phyloP scores from a whole-genome alignment of 2,888 invertebrate genomes.

The Diloba caeruleocephala region DNA sequence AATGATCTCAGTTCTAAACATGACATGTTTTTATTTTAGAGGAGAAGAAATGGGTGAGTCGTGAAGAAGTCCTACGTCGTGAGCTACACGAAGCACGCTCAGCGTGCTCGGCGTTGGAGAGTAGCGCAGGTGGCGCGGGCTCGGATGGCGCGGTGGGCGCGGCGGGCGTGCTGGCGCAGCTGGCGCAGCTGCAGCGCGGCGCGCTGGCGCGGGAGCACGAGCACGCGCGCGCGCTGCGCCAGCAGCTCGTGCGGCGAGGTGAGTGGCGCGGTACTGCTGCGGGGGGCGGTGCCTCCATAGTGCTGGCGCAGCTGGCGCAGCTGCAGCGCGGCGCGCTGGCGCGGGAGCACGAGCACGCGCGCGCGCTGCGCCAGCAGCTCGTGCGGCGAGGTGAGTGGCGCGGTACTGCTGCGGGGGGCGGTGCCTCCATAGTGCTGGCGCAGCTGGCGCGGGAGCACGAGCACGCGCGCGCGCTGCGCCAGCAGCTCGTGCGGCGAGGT shows the following conservation, averaged over 20 bases:
- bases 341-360: slow-evolving; percentile 65
- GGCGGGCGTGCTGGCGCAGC: neutral
- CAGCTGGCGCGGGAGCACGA: slow-evolving; percentile 75
- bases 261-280: slow-evolving; percentile 17
- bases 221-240: slow-evolving; percentile 54
- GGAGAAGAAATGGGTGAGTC: slow-evolving; percentile 79
- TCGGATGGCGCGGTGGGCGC: slow-evolving; percentile 6
- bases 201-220: slow-evolving; percentile 69
- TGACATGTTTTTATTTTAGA: slow-evolving; percentile 55
- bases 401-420: neutral
- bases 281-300: slow-evolving; percentile 31
- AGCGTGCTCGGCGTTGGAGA: slow-evolving; percentile 56
- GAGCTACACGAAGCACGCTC: slow-evolving; percentile 71
- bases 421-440: slow-evolving; percentile 59
- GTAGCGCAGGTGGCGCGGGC: slow-evolving; percentile 70
- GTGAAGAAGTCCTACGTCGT: slow-evolving; percentile 73
- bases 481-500: slow-evolving; percentile 55
- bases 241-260: slow-evolving; percentile 55
- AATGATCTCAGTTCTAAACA: too few species aligned
- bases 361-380: too few species aligned
- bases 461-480: slow-evolving; percentile 54
- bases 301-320: slow-evolving; percentile 68
- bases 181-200: slow-evolving; percentile 59
- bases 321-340: slow-evolving; percentile 73
- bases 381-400: slow-evolving; percentile 54